Percentiles rank a stretch among this genome's conserved stretches.
These are phyloP conservation scores for Marisa cornuarietis DNA, from an alignment of 1,140 invertebrate genomes.

Conservation along the genomic window DNA sequence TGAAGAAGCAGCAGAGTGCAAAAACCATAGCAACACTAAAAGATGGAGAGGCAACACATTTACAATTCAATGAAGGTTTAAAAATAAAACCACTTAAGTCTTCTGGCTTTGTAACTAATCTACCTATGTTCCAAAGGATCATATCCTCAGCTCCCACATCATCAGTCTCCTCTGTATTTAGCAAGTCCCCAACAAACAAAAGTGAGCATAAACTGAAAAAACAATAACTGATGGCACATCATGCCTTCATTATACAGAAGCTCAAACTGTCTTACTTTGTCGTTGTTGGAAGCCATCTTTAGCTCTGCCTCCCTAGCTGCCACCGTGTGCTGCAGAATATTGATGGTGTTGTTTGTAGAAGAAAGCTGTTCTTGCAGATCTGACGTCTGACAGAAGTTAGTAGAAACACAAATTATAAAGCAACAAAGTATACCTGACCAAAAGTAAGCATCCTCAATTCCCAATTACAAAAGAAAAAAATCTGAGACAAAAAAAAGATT, in stretches of 20 bases:
- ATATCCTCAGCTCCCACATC: not conserved
- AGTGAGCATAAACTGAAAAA: not conserved
- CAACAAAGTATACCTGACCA: too few species aligned
- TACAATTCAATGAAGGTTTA: too few species aligned
- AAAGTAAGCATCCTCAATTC: too few species aligned
- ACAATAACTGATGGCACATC: not conserved
- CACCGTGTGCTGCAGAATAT: slow-evolving; percentile 42
- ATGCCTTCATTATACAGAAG: not conserved
- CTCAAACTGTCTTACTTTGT: slow-evolving; percentile 32
- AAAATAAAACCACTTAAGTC: not conserved
- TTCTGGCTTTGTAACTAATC: not conserved
- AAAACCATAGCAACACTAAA: too few species aligned
- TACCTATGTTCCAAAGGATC: not conserved
- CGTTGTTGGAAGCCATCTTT: slow-evolving; percentile 45
- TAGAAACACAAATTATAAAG: too few species aligned
- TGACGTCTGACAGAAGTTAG: slow-evolving; percentile 27
- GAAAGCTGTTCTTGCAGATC: slow-evolving; percentile 36
- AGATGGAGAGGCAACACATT: too few species aligned
- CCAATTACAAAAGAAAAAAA: too few species aligned
- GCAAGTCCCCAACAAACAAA: not conserved
- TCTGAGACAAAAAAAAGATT: too few species aligned
- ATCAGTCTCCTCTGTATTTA: too few species aligned
- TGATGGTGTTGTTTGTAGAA: slow-evolving; percentile 44
- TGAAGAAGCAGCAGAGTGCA: too few species aligned
- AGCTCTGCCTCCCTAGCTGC: slow-evolving; percentile 51